Evolutionary conservation across 2,797 vertebrate species (phyloP), one percentile per base, ranked within the genome.

Genomic region (Pelobates cultripes): DNA sequence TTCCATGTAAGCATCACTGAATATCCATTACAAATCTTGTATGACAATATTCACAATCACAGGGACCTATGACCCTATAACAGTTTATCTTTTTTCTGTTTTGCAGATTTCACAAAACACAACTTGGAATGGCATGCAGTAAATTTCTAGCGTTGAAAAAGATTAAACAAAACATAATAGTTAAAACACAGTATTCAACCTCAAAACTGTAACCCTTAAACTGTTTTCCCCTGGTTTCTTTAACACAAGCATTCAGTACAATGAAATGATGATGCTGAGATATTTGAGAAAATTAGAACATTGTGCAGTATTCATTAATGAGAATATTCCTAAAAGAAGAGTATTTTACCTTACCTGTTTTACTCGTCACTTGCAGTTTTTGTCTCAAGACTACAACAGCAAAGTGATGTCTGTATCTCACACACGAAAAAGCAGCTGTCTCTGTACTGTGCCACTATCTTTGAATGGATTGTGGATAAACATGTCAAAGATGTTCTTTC

Each of bases 361-460:
- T 84, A 80, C 47, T 85, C 87, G 86, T 70, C 82, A 67, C 72
- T 72, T 85, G 75, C 85, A 79, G 79, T 51, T 68, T 78, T 79
- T 80, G 68, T 87, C 86, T 85, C 84, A 84, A 88, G 85, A 87
- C 41, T 86, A 68, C 80, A 82, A 79, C 81, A 72, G 68, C 84
- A 87, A 90, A 86, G 74, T 61, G 85, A 88, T 15, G 68, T 68
- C 70, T 71, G 61, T 79, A 60, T 80, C 83, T 90, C 87, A 88
- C 64, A 77, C 80, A 28, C 67, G 40, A 86, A 88, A 79, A 83
- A 83, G 88, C 85, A 87, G 85, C 68, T 81, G 88, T 87, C 88
- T 87, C 82, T 87, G 80, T 57, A 86, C 81, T 81, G 85, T 3
- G 2, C 81, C 89, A 85, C 75, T 84, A 44, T 69, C 84, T 44